A percentile compares a stretch with the other conserved stretches of the same genome.
Evolutionary conservation across 30 jellyfish, hydroid and myxozoan species (phyloP).

Genomic region (Aurelia aurita): DNA sequence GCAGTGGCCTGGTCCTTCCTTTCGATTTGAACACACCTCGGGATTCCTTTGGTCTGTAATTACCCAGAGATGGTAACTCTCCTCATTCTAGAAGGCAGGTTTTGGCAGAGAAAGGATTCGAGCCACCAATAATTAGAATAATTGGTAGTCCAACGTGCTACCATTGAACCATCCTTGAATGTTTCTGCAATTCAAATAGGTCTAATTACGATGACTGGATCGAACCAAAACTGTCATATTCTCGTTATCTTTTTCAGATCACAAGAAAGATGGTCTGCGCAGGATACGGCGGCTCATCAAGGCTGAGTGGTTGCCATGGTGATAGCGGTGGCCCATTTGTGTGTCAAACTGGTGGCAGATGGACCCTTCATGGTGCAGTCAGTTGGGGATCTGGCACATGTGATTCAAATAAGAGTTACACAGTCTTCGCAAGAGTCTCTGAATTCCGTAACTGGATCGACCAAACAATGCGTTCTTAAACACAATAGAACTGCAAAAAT

Average conservation of each 20-base stretch:
- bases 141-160: no score
- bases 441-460: conserved; percentile 66
- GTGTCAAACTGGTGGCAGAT: conserved; percentile 80
- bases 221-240: no score
- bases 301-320: conserved; percentile 98
- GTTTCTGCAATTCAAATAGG: no score
- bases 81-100: no score
- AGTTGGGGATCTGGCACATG: conserved; percentile 96
- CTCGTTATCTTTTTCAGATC: conserved; percentile 29
- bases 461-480: conserved; percentile 14
- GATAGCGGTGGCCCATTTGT: conserved; percentile 99
- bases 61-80: no score
- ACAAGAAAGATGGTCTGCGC: conserved; percentile 90
- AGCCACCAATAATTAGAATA: no score
- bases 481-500: neutral
- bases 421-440: conserved; percentile 90
- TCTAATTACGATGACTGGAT: no score
- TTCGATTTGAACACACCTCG: neutral
- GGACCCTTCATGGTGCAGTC: conserved; percentile 94
- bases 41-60: no score
- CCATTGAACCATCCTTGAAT: no score
- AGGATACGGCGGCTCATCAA: conserved; percentile 84
- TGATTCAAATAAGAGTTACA: conserved; percentile 66
- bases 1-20: neutral
- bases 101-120: no score